These are phyloP conservation scores for Menidia beryllina DNA, from an alignment of 2,113 vertebrate genomes.

Conservation along the genomic window DNA sequence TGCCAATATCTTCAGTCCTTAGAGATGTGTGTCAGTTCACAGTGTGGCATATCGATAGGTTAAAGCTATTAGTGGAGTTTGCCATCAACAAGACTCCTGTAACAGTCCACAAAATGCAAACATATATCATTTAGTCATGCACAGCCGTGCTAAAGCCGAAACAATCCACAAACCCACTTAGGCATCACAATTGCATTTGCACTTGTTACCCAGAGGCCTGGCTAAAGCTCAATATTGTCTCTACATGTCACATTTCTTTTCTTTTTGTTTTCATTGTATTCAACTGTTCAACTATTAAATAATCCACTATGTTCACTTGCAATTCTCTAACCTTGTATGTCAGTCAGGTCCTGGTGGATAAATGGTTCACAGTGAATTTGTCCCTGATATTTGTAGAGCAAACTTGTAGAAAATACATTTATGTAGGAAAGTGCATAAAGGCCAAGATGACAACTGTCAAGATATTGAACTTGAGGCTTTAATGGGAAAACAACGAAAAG, in stretches of 20 bases:
- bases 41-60: background rate
- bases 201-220: background rate
- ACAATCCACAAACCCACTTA: background rate
- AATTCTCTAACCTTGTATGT: background rate
- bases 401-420: no score
- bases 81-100: background rate
- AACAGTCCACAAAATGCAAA: slow-evolving; percentile 10
- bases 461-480: no score
- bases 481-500: no score
- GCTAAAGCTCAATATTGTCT: slow-evolving; percentile 4
- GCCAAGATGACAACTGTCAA: no score
- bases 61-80: background rate
- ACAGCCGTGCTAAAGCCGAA: slow-evolving; percentile 6
- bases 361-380: background rate
- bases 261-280: slow-evolving; percentile 6
- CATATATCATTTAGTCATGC: background rate
- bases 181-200: slow-evolving; percentile 5
- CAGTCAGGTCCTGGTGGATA: background rate
- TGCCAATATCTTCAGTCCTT: background rate
- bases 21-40: background rate
- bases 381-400: background rate
- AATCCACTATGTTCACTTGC: background rate
- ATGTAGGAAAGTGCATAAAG: no score
- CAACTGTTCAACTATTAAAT: background rate
- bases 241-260: background rate